Base-by-base conservation (phyloP, 2,113 vertebrate genomes). In the Cacatua alba region DNA sequence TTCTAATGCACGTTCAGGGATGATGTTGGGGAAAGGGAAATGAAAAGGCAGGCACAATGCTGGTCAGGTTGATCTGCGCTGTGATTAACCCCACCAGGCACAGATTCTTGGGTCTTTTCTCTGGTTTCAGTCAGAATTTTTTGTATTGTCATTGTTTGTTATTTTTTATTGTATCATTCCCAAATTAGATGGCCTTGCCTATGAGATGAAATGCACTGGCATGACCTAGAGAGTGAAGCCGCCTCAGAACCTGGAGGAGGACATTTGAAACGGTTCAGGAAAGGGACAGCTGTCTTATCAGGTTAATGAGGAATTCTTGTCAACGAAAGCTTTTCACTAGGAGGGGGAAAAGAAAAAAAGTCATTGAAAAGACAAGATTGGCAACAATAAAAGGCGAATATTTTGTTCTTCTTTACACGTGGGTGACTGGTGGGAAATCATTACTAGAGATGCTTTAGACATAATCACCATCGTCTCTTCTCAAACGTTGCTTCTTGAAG, bases 371-470 rank as follows among this genome's bases (percentile, higher is more conserved):
- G 72, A 86, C 31, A 74, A 53, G 48, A 39, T 29, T 35, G 19
- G 57, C 68, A 92, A 78, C 44, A 86, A 49, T 52, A 83, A 85
- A 92, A 86, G 68, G 67, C 74, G 37, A 92, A 71, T 52, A 52
- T 63, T 74, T 77, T 62, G 31, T 53, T 92, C 75, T 86, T 70
- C 52, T 60, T 60, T 72, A 51, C 0, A 0, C 51, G n/a, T 37
- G n/a, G 71, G 70, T 65, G n/a, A 64, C 71, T 72, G 44, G 57
- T 82, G 25, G 48, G 49, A 92, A 95, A 95, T 91, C 70, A 39
- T 94, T 86, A 93, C 81, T 89, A 41, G 46, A 74, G 82, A 65
- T 78, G 57, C 86, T 95, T 92, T 43, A 87, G 71, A 94, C 94
- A 81, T 82, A 80, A 93, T 91, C 80, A 63, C 46, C 7, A 2